These are phyloP conservation scores for Pseudomyrmex dendroicus DNA, from an alignment of 1,140 invertebrate species.

Conservation along the genomic window DNA sequence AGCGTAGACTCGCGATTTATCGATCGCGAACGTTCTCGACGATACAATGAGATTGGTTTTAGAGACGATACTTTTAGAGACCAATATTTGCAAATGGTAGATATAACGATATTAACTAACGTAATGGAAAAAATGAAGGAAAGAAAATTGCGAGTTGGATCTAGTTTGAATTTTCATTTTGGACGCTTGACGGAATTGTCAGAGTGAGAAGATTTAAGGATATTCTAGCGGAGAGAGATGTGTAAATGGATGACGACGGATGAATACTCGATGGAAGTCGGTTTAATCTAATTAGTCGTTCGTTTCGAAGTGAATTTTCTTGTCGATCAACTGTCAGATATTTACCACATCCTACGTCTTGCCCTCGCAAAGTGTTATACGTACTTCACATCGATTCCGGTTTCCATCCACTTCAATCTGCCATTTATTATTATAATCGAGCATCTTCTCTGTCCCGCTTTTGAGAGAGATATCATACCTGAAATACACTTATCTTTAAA, in stretches of 20 bases:
- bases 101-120: too few species aligned
- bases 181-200: background rate
- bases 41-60: background rate
- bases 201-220: background rate
- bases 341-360: background rate
- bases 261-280: slow-evolving; percentile 43
- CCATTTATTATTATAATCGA: slow-evolving; percentile 39
- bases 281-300: slow-evolving; percentile 47
- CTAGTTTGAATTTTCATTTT: background rate
- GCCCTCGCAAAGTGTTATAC: slow-evolving; percentile 1
- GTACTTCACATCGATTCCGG: slow-evolving; percentile 8
- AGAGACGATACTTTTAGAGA: background rate
- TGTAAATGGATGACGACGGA: slow-evolving; percentile 15
- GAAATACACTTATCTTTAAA: slow-evolving; percentile 31
- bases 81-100: background rate
- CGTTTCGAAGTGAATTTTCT: slow-evolving; percentile 37
- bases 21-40: background rate
- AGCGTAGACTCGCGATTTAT: slow-evolving; percentile 53
- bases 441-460: background rate
- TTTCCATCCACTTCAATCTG: slow-evolving; percentile 15
- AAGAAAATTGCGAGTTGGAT: background rate
- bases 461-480: background rate
- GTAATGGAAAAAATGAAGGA: background rate
- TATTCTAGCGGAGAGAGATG: background rate
- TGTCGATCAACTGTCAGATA: slow-evolving; percentile 35